phyloP scores from a whole-genome alignment of 1,140 invertebrate species.

The Ganaspis sp. region DNA sequence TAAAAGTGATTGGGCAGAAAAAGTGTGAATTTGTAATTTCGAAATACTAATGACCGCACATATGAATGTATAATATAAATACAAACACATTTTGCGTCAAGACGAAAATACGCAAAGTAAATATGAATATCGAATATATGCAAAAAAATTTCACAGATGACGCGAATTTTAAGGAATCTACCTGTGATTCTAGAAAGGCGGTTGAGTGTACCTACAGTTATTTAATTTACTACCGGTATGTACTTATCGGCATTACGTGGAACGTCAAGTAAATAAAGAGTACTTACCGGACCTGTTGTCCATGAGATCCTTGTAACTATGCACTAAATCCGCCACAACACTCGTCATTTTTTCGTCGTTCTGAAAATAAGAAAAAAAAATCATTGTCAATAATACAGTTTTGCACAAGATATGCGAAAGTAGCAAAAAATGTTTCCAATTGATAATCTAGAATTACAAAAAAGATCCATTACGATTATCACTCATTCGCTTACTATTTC shows the following conservation, averaged over 20 bases:
- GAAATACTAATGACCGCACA: not conserved
- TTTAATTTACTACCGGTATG: slow-evolving; percentile 19
- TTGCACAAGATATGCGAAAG: not conserved
- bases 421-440: not conserved
- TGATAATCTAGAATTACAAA: not conserved
- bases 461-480: not conserved
- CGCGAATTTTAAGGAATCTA: slow-evolving; percentile 28
- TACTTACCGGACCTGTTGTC: slow-evolving; percentile 88
- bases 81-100: not conserved
- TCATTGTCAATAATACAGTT: not conserved
- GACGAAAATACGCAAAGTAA: slow-evolving; percentile 32
- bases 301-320: slow-evolving; percentile 87
- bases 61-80: not conserved
- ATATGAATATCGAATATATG: slow-evolving; percentile 14
- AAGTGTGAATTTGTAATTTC: not conserved
- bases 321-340: slow-evolving; percentile 81
- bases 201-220: slow-evolving; percentile 35
- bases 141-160: slow-evolving; percentile 35
- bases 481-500: not conserved
- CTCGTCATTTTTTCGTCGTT: slow-evolving; percentile 79
- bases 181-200: slow-evolving; percentile 31
- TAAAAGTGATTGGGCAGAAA: not conserved
- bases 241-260: slow-evolving; percentile 20
- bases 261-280: slow-evolving; percentile 26
- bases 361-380: slow-evolving; percentile 75